These are phyloP conservation scores for Diorhabda elongata DNA, from an alignment of 1,140 invertebrate genomes.

Conservation along the genomic window DNA sequence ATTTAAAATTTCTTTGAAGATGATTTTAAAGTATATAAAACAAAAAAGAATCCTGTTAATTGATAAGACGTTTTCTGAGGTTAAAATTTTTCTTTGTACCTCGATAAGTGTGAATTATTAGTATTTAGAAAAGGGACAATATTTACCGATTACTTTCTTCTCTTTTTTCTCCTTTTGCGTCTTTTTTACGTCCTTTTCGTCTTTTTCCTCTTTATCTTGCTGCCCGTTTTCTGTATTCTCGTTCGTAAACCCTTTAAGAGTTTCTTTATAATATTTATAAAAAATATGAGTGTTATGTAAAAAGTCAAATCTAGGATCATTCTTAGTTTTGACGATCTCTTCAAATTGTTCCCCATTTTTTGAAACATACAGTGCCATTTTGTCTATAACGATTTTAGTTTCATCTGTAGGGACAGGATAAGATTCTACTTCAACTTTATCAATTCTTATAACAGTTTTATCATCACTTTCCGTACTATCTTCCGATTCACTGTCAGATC, in stretches of 20 bases:
- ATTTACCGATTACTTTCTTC: slow-evolving; percentile 41
- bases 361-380: slow-evolving; percentile 91
- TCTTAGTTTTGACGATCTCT: slow-evolving; percentile 78
- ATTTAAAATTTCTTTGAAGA: no score
- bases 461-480: slow-evolving; percentile 40
- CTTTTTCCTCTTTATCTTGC: slow-evolving; percentile 39
- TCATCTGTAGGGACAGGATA: slow-evolving; percentile 64
- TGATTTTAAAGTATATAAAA: no score
- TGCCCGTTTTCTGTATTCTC: slow-evolving; percentile 35
- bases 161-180: slow-evolving; percentile 43
- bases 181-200: slow-evolving; percentile 29
- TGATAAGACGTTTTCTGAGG: background rate
- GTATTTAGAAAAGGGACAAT: background rate
- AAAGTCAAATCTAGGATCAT: slow-evolving; percentile 81
- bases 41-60: no score
- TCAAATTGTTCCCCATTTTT: slow-evolving; percentile 94
- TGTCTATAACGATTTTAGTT: slow-evolving; percentile 84
- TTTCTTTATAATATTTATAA: slow-evolving; percentile 68
- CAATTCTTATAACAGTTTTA: slow-evolving; percentile 16
- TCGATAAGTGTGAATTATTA: background rate
- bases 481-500: slow-evolving; percentile 48
- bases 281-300: slow-evolving; percentile 68
- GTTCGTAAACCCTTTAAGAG: slow-evolving; percentile 49
- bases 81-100: background rate
- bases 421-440: slow-evolving; percentile 43